Evolutionary conservation across 1,140 invertebrate species (phyloP).

Genomic region (Melitaea cinxia): DNA sequence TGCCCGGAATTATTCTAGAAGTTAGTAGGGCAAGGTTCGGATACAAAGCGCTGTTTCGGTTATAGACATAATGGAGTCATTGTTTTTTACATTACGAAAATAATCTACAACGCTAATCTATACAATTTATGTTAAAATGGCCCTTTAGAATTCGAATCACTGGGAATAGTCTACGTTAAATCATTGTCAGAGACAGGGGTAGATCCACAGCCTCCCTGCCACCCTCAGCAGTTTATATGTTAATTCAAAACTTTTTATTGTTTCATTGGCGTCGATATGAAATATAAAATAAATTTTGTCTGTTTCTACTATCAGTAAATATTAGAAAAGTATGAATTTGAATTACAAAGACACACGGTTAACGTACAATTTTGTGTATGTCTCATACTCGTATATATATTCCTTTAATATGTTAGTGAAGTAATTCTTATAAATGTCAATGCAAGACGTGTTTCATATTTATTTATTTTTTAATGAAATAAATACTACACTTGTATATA

Average conservation of each 20-base stretch:
- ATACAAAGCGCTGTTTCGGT: conserved; percentile 19
- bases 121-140: conserved; percentile 21
- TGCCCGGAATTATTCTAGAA: conserved; percentile 11
- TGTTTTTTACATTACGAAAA: conserved; percentile 19
- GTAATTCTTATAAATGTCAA: too few relatives aligned
- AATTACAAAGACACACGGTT: too few relatives aligned
- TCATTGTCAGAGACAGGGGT: conserved; percentile 32
- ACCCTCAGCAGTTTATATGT: conserved; percentile 47
- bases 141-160: conserved; percentile 9
- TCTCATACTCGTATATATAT: too few relatives aligned
- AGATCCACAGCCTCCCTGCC: conserved; percentile 1
- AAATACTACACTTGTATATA: too few relatives aligned
- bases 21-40: neutral
- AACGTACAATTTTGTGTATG: neutral
- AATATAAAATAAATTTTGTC: conserved; percentile 33
- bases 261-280: conserved; percentile 35
- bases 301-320: conserved; percentile 24
- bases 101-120: conserved; percentile 17
- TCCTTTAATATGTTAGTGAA: too few relatives aligned
- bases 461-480: too few relatives aligned
- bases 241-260: conserved; percentile 52
- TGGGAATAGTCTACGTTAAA: conserved; percentile 30
- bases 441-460: too few relatives aligned
- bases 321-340: neutral
- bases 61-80: conserved; percentile 16